phyloP scores from a whole-genome alignment of 2,797 vertebrate species.

The Rhinophrynus dorsalis region DNA sequence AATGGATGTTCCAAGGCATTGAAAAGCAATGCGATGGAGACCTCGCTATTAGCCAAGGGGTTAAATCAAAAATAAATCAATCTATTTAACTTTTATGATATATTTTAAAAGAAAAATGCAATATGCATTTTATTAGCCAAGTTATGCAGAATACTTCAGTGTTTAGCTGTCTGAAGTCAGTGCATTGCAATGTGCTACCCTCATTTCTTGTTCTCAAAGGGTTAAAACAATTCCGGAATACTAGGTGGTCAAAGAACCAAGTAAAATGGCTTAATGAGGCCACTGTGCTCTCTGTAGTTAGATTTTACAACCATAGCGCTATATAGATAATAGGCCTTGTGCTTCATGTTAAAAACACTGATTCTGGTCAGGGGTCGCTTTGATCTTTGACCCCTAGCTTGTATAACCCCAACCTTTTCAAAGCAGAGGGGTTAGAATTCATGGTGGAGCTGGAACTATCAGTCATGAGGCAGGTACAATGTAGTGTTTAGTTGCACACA shows the following conservation, averaged over 20 bases:
- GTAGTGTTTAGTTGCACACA: background rate
- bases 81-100: too few species aligned
- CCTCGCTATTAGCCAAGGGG: too few species aligned
- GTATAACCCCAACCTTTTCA: conserved; percentile 14
- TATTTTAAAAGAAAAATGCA: too few species aligned
- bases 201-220: too few species aligned
- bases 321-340: conserved; percentile 40
- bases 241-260: conserved; percentile 35
- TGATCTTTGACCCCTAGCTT: conserved; percentile 38
- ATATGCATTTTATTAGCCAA: too few species aligned
- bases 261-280: conserved; percentile 28
- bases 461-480: conserved; percentile 22
- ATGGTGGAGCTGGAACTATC: conserved; percentile 1
- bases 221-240: too few species aligned
- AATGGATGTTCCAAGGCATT: too few species aligned
- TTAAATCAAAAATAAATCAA: too few species aligned
- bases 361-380: conserved; percentile 39
- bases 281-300: conserved; percentile 19
- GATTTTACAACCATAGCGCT: conserved; percentile 31
- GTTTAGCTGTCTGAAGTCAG: too few species aligned
- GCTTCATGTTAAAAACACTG: conserved; percentile 33
- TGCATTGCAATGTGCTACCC: too few species aligned
- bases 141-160: too few species aligned
- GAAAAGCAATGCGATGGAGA: too few species aligned
- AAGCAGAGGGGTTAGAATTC: conserved; percentile 27